Percentiles rank a stretch among this genome's conserved stretches.
phyloP scores from a whole-genome alignment of 2,888 invertebrate genomes.

The Lasiommata megera region DNA sequence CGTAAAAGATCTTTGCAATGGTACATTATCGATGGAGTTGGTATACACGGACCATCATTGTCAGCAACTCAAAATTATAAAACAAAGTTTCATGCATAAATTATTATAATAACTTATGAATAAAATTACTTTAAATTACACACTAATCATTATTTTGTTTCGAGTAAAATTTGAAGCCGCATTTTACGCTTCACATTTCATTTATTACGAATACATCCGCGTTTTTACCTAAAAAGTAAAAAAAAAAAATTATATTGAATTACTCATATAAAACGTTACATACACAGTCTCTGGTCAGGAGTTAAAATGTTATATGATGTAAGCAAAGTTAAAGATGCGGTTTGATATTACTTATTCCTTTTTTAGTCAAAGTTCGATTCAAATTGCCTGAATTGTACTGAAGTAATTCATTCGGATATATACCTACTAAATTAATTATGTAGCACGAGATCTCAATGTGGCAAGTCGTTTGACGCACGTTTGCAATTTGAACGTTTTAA shows the following conservation, averaged over 20 bases:
- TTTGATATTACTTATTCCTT: too few relatives aligned
- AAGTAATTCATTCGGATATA: too few relatives aligned
- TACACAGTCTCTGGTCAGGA: too few relatives aligned
- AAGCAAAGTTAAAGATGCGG: too few relatives aligned
- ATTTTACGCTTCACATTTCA: neutral
- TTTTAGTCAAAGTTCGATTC: too few relatives aligned
- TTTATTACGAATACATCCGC: neutral
- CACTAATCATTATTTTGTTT: neutral
- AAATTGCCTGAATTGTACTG: too few relatives aligned
- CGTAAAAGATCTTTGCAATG: constrained; percentile 1
- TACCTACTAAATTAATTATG: too few relatives aligned
- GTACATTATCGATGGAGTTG: constrained; percentile 17
- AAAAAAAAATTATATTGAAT: neutral
- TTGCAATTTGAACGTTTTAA: too few relatives aligned
- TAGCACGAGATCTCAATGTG: too few relatives aligned
- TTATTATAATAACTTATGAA: neutral
- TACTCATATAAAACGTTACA: too few relatives aligned
- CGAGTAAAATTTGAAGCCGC: neutral
- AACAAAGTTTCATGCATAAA: neutral
- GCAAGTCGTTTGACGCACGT: too few relatives aligned
- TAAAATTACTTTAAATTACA: neutral
- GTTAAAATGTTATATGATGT: too few relatives aligned
- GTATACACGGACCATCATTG: constrained; percentile 36
- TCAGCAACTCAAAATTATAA: neutral
- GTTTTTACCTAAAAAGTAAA: constrained; percentile 8